Base-by-base conservation (phyloP, 2,797 vertebrate species). In the Corythornis leucogaster region DNA sequence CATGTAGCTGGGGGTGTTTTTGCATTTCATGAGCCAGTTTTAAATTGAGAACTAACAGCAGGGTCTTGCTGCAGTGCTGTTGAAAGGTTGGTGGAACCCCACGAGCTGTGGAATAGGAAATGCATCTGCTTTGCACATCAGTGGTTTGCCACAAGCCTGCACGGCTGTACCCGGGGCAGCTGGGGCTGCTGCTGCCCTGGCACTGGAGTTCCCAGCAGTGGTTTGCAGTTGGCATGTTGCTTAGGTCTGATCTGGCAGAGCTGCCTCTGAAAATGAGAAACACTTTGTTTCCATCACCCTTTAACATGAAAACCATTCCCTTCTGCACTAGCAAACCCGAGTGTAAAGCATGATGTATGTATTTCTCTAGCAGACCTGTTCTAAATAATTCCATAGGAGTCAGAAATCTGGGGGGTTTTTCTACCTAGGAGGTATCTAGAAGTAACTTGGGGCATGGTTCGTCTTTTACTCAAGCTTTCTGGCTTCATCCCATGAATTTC, bases 401-500 rank as follows among this genome's bases (percentile, higher is more conserved):
- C 50, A 31, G 61, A 70, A 82, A 26, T 35, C 24, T 1, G 54
- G n/a, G 71, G 33, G 1, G 50, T 24, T 79, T 79, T 46, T 55
- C 38, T 26, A 6, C 58, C 53, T 2, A 33, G 33, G 33, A 33
- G 33, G 33, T 33, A 33, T 33, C 33, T 9, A 10, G 48, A 42
- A n/a, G 26, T 68, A 13, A 15, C 42, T 12, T 66, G 28, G n/a
- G 14, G 31, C 26, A 25, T 5, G 30, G 19, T 26, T 80, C 48
- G 19, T 35, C 13, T 80, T 35, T 38, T 21, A 18, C 43, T 74
- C 48, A 48, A 12, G 35, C 46, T 26, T 58, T 70, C 8, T 59
- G n/a, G 57, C 20, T 40, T 70, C 2, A 0, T 5, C 48, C 33
- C 33, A 0, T 1, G 10, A 22, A 7, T n/a, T 31, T 26, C 48